phyloP scores from a whole-genome alignment of 2,888 invertebrate species.

The Pachydiplax longipennis region DNA sequence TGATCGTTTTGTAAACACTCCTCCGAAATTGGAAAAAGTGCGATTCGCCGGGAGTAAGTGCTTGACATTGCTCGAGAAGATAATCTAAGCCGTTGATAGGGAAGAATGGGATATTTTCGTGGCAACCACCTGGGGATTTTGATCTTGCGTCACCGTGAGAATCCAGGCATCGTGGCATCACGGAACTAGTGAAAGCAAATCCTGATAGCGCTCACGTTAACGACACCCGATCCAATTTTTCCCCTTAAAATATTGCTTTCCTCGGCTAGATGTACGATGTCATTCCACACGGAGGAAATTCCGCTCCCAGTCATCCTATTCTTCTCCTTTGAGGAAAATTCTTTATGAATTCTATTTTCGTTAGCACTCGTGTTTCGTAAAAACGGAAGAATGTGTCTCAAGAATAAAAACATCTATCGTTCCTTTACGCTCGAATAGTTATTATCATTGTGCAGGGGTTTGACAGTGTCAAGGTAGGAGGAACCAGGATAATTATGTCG shows the following conservation, averaged over 20 bases:
- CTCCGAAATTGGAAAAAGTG: not conserved
- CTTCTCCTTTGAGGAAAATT: no score
- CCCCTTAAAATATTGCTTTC: not conserved
- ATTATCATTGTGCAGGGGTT: no score
- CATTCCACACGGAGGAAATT: no score
- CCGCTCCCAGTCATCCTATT: no score
- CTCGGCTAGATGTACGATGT: not conserved
- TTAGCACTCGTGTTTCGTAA: no score
- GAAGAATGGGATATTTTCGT: not conserved
- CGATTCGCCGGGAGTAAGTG: not conserved
- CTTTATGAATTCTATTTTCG: no score
- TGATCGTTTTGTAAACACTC: not conserved
- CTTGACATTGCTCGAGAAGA: not conserved
- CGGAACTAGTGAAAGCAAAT: not conserved
- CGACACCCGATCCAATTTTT: not conserved
- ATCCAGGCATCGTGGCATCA: not conserved
- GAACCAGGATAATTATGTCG: no score
- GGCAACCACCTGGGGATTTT: conserved; percentile 37
- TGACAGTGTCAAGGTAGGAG: no score
- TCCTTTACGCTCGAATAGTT: no score
- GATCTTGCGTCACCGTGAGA: conserved; percentile 10
- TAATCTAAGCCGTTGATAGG: not conserved
- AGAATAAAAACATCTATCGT: no score
- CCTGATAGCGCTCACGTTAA: not conserved
- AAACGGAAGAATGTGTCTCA: no score